Percentiles rank a stretch among this genome's conserved stretches.
Evolutionary conservation across 1,140 invertebrate genomes (phyloP).

Genomic region (Drosophila lowei): DNA sequence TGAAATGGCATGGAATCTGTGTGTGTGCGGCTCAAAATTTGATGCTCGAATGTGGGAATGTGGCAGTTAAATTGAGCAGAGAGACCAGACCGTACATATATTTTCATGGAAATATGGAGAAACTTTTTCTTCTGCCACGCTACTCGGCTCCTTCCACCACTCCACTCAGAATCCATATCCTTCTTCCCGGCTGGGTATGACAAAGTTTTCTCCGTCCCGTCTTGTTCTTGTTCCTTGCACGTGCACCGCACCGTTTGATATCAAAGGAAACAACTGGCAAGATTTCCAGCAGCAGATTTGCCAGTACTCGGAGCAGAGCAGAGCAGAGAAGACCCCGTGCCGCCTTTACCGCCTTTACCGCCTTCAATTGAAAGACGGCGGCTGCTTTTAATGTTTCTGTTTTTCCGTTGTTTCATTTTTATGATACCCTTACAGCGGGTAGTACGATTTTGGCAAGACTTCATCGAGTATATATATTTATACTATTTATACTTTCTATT

Average conservation of each 20-base stretch:
- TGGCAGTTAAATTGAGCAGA: slow-evolving; percentile 45
- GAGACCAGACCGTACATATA: slow-evolving; percentile 1
- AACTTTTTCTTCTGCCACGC: slow-evolving; percentile 10
- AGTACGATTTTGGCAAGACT: too few relatives aligned
- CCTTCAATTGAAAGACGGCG: slow-evolving; percentile 41
- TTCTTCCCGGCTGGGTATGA: slow-evolving; percentile 13
- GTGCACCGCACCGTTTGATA: slow-evolving; percentile 28
- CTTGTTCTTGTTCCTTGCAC: slow-evolving; percentile 31
- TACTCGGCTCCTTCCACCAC: background rate
- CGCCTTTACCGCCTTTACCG: slow-evolving; percentile 4
- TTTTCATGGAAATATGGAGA: slow-evolving; percentile 29
- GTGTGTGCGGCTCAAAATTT: slow-evolving; percentile 35
- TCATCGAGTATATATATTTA: too few relatives aligned
- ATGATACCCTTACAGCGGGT: too few relatives aligned
- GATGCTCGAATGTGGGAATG: slow-evolving; percentile 38
- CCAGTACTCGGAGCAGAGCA: background rate
- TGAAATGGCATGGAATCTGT: slow-evolving; percentile 42
- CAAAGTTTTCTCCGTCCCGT: slow-evolving; percentile 32
- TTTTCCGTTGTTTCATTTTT: slow-evolving; percentile 52
- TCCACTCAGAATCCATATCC: background rate
- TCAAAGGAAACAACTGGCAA: slow-evolving; percentile 49
- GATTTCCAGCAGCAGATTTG: slow-evolving; percentile 23
- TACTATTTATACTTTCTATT: too few relatives aligned
- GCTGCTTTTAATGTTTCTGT: slow-evolving; percentile 67
- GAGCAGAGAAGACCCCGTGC: background rate